Base-by-base conservation (phyloP, 2,888 invertebrate species). In the Leptarthrus brevirostris region DNA sequence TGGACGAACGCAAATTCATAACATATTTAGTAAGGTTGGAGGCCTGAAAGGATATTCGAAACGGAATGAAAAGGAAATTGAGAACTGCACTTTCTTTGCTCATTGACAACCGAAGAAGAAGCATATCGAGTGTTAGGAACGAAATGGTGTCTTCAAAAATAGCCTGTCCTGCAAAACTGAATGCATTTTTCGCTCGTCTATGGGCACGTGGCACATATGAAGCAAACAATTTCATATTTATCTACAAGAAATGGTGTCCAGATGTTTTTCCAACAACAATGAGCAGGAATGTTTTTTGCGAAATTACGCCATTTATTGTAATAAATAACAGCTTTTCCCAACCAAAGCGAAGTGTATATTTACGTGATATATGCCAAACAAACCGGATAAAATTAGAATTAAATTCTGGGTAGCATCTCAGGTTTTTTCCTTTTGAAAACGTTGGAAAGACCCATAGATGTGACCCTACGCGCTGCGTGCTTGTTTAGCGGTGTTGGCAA, bases 291-390 rank as follows among this genome's bases (percentile, higher is more conserved):
- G 24, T 18, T 69, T 69, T 69, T 40, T 49, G 49, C 30, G 53
- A 70, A 70, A 70, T 70, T 70, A 70, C 53, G 53, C 53, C 53
- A n/a, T 53, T 52, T 70, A 52, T 70, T 20, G 2, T 5, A 2
- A 64, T 1, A 1, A 36, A 64, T 1, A 10, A 1, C 64, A 64
- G 40, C 20, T 10, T 30, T 36, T 54, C 22, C 54, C 22, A 54
- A 24, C 54, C 20, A 80, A 79, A 76, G 76, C 74, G 14, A 76
- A 79, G 61, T 80, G 80, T 73, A 77, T 73, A 66, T 81, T 80
- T 78, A 78, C 77, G n/a, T 79, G 81, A 73, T 80, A 79, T 74
- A 80, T 81, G 77, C 76, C 78, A 16, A 80, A 79, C 61, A 81
- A 81, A 73, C 79, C 77, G 0, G 76, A 80, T 71, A 81, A 81